phyloP scores from a whole-genome alignment of 2,888 invertebrate species.

The Elegia similella region DNA sequence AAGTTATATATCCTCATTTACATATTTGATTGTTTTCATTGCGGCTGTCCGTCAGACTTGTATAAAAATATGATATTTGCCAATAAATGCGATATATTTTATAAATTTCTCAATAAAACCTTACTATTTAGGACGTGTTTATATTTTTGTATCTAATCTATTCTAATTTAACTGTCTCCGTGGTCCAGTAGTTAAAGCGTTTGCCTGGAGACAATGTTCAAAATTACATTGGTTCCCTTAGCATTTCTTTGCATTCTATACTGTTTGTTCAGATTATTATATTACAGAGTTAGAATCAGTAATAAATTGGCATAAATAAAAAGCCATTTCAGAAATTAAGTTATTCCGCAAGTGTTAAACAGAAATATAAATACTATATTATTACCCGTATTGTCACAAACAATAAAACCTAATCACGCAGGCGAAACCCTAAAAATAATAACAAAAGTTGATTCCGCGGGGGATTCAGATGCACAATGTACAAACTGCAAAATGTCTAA shows the following conservation, averaged over 20 bases:
- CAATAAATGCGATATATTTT: slow-evolving; percentile 13
- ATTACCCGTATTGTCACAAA: slow-evolving; percentile 11
- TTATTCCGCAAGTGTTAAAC: slow-evolving; percentile 15
- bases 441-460: slow-evolving; percentile 14
- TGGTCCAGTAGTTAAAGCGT: too few species aligned
- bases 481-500: too few species aligned
- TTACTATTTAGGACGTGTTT: too few species aligned
- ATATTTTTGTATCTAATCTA: too few species aligned
- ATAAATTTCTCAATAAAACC: not conserved
- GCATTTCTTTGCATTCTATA: too few species aligned
- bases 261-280: too few species aligned
- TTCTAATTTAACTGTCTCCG: too few species aligned
- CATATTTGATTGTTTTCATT: slow-evolving; percentile 45
- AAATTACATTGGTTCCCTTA: too few species aligned
- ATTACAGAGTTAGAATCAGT: too few species aligned
- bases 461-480: too few species aligned
- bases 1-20: slow-evolving; percentile 46
- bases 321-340: not conserved
- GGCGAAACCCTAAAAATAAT: slow-evolving; percentile 11
- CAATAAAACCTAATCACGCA: slow-evolving; percentile 12
- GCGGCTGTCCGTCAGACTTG: not conserved
- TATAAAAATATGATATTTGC: not conserved
- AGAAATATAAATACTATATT: slow-evolving; percentile 12
- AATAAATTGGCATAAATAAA: too few species aligned
- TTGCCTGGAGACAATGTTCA: too few species aligned